Percentiles rank a stretch among this genome's conserved stretches.
These are phyloP conservation scores for Takifugu bimaculatus DNA, from an alignment of 2,113 vertebrate genomes.

Conservation along the genomic window DNA sequence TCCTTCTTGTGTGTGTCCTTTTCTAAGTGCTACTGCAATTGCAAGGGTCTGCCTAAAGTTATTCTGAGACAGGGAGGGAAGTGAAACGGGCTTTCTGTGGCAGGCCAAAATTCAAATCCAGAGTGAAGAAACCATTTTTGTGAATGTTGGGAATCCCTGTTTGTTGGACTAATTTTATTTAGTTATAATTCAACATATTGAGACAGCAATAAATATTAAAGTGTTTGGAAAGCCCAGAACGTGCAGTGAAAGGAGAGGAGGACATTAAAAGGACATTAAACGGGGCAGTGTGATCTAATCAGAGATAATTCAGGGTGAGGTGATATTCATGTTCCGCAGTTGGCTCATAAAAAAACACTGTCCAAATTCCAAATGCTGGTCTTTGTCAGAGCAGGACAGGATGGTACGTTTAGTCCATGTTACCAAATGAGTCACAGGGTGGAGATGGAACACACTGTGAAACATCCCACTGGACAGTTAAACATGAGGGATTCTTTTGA, in stretches of 20 bases:
- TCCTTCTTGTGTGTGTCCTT: slow-evolving; percentile 50
- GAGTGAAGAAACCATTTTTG: too few relatives aligned
- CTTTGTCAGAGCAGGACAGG: slow-evolving; percentile 4
- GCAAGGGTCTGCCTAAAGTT: slow-evolving; percentile 37
- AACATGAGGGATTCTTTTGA: neutral
- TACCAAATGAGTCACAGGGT: slow-evolving; percentile 4
- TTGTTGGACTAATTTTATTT: too few relatives aligned
- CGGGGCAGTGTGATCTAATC: slow-evolving; percentile 4
- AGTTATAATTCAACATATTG: too few relatives aligned
- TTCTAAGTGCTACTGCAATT: slow-evolving; percentile 40
- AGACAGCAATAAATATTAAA: too few relatives aligned
- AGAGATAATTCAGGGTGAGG: neutral
- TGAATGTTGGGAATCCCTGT: too few relatives aligned
- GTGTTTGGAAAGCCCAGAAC: too few relatives aligned
- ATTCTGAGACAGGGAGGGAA: slow-evolving; percentile 13
- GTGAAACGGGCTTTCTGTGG: slow-evolving; percentile 17
- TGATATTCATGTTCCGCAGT: neutral
- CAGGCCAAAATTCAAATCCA: too few relatives aligned
- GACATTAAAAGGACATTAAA: too few relatives aligned
- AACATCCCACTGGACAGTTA: neutral
- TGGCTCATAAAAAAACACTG: neutral
- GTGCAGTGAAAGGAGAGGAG: too few relatives aligned
- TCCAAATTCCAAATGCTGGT: neutral
- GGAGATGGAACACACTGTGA: slow-evolving; percentile 1
- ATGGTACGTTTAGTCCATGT: neutral